A percentile compares a stretch with the other conserved stretches of the same genome.
Evolutionary conservation across 2,797 vertebrate genomes (phyloP).

Genomic region (Thalassophryne amazonica): DNA sequence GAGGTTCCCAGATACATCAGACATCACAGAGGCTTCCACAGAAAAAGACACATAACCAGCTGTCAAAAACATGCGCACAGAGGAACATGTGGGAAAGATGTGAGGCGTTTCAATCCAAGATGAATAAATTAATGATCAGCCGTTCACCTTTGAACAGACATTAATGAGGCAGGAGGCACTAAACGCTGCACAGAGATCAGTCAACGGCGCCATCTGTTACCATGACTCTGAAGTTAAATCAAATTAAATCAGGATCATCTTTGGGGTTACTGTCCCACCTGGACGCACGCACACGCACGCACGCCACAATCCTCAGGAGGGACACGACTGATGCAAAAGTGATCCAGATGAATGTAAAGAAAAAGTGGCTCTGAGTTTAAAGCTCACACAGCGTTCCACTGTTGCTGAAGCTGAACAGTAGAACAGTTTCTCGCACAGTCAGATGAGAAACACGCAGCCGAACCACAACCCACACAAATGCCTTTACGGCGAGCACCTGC

Average conservation of each 20-base stretch:
- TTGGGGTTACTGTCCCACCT: constrained; percentile 32
- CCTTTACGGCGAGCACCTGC: constrained; percentile 6
- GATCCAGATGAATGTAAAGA: constrained; percentile 18
- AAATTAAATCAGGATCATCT: constrained; percentile 36
- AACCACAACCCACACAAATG: background rate
- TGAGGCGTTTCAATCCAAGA: too few relatives aligned
- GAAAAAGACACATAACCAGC: too few relatives aligned
- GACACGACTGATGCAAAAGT: constrained; percentile 14
- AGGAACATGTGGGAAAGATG: too few relatives aligned
- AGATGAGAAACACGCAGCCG: constrained; percentile 8
- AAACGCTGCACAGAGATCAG: constrained; percentile 33
- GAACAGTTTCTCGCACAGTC: constrained; percentile 44
- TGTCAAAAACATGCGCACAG: too few relatives aligned
- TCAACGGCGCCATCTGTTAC: constrained; percentile 44
- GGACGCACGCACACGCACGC: too few relatives aligned
- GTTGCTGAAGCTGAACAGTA: constrained; percentile 28
- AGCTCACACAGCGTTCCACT: constrained; percentile 17
- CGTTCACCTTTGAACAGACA: too few relatives aligned
- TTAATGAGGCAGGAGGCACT: constrained; percentile 13
- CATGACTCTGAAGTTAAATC: constrained; percentile 55
- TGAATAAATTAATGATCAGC: too few relatives aligned
- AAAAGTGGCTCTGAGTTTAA: constrained; percentile 10
- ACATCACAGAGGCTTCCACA: too few relatives aligned
- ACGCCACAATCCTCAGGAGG: constrained; percentile 27
- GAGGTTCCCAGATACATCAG: too few relatives aligned